These are phyloP conservation scores for Ophraella communa DNA, from an alignment of 2,888 invertebrate genomes.

Conservation along the genomic window DNA sequence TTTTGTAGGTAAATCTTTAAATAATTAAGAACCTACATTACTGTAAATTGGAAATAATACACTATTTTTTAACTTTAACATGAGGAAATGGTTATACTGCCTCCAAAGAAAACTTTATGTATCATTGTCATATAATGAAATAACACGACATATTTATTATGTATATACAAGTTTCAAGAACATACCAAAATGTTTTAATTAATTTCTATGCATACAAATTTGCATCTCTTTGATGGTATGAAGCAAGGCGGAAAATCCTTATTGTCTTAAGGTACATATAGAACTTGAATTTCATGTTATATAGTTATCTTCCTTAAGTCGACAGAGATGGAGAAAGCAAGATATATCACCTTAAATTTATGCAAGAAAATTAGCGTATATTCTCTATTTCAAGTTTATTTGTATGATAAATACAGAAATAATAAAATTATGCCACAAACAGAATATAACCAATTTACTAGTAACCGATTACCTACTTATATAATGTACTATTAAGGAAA, in stretches of 20 bases:
- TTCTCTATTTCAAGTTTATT: background rate
- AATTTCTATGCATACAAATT: background rate
- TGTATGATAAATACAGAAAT: no score
- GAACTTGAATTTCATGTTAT: slow-evolving; percentile 4
- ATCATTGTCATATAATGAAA: background rate
- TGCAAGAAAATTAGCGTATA: background rate
- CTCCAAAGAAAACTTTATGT: background rate
- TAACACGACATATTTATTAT: background rate
- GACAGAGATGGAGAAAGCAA: background rate
- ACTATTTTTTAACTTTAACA: no score
- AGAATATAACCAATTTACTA: no score
- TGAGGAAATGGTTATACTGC: background rate
- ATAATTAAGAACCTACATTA: no score
- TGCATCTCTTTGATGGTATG: slow-evolving; percentile 10
- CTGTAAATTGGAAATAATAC: no score
- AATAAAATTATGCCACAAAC: no score
- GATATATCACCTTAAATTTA: background rate
- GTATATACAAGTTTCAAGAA: background rate
- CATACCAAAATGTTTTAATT: slow-evolving; percentile 4
- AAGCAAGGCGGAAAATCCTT: background rate
- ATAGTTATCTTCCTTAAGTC: background rate
- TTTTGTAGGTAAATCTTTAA: no score
- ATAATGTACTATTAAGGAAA: no score
- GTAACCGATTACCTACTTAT: no score
- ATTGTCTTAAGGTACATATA: background rate